Evolutionary conservation across 2,797 vertebrate species (phyloP).

Genomic region (Ambastaia sidthimunki): DNA sequence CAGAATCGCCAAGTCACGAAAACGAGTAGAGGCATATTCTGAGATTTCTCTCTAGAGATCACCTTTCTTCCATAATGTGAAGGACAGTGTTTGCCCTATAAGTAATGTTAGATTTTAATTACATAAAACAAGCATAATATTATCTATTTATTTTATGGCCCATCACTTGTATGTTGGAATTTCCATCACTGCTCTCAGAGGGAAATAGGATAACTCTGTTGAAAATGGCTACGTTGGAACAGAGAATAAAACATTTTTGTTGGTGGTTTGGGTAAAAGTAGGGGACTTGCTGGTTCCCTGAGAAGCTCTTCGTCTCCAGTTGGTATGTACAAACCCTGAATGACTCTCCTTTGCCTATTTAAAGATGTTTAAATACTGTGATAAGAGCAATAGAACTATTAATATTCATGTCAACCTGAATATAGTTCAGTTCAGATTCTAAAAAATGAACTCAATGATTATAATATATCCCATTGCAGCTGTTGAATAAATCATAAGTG

Average conservation of each 20-base stretch:
- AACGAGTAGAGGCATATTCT: conserved; percentile 72
- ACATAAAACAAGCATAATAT: conserved; percentile 9
- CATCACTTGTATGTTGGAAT: conserved; percentile 35
- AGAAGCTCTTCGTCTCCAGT: conserved; percentile 43
- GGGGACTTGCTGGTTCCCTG: conserved; percentile 20
- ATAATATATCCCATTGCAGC: conserved; percentile 38
- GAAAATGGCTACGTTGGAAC: not conserved
- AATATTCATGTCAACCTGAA: conserved; percentile 38
- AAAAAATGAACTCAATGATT: conserved; percentile 33
- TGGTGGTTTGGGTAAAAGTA: conserved; percentile 23
- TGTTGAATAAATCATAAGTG: conserved; percentile 32
- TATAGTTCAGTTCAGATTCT: conserved; percentile 26
- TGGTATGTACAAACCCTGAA: conserved; percentile 57
- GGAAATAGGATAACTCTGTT: conserved; percentile 14
- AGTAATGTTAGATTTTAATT: conserved; percentile 4
- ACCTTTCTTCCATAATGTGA: conserved; percentile 35
- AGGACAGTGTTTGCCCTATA: conserved; percentile 34
- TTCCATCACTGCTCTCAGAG: conserved; percentile 50
- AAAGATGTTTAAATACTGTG: conserved; percentile 49
- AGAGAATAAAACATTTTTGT: conserved; percentile 14
- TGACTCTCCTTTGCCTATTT: conserved; percentile 47
- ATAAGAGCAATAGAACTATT: conserved; percentile 62
- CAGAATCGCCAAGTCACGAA: conserved; percentile 87
- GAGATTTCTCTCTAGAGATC: not conserved
- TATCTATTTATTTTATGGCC: conserved; percentile 19